Evolutionary conservation across 2,888 invertebrate species (phyloP).

Genomic region (Xestia rhomboidea): DNA sequence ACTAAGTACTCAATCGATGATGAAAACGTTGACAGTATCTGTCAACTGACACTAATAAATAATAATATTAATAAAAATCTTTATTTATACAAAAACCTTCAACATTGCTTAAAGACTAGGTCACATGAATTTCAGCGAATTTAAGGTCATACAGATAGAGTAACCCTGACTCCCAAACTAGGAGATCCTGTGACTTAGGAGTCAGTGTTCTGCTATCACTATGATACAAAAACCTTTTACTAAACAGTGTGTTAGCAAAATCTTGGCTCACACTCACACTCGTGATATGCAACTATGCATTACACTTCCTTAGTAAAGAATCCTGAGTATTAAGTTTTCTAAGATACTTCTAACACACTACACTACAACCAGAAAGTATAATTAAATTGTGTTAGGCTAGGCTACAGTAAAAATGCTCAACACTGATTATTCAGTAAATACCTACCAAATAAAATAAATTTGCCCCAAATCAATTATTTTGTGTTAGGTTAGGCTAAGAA

Average conservation of each 20-base stretch:
- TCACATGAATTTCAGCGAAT: no score
- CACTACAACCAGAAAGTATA: not conserved
- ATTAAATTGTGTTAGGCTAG: not conserved
- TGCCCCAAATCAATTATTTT: not conserved
- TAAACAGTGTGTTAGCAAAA: no score
- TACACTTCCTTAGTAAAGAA: not conserved
- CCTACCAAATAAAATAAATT: not conserved
- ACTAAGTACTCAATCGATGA: constrained; percentile 22
- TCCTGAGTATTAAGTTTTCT: not conserved
- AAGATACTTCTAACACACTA: no score
- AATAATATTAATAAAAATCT: no score
- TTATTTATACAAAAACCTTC: no score
- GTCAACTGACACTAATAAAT: not conserved
- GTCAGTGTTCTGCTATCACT: no score
- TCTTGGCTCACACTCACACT: no score
- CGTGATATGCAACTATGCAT: not conserved
- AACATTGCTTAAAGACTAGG: no score
- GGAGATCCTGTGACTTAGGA: no score
- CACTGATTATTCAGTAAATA: not conserved
- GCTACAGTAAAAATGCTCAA: not conserved
- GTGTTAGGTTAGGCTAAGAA: not conserved
- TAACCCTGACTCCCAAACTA: no score
- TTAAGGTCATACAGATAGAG: no score
- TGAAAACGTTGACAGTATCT: not conserved
- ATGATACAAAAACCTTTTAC: no score